Conservation (phyloP, 2,888 invertebrate genomes). For the Diplolepis rosae region DNA sequence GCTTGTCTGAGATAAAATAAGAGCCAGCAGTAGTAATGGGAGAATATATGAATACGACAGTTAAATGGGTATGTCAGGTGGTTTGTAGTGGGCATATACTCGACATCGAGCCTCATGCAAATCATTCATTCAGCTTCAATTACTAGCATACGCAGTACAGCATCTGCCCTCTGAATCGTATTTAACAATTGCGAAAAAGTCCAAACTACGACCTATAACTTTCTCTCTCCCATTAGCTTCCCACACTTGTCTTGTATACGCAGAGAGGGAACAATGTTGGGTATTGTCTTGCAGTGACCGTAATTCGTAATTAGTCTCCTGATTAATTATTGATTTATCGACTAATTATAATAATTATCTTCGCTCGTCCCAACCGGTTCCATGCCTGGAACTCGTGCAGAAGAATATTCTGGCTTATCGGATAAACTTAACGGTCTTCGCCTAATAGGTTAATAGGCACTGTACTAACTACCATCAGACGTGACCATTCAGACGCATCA, state of each 20-base stretch:
- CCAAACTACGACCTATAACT: constrained; percentile 56
- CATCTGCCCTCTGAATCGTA: constrained; percentile 23
- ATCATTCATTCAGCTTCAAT: constrained; percentile 27
- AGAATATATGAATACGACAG: constrained; percentile 23
- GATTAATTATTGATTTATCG: constrained; percentile 72
- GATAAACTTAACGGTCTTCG: constrained; percentile 27
- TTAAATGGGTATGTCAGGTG: constrained; percentile 18
- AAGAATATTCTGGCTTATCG: constrained; percentile 11
- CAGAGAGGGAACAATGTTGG: constrained; percentile 59
- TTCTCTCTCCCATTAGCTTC: constrained; percentile 67
- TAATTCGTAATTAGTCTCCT: constrained; percentile 70
- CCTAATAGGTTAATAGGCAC: constrained; percentile 30
- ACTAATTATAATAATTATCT: constrained; percentile 68
- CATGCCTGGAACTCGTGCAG: constrained; percentile 16
- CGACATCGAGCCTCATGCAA: constrained; percentile 23
- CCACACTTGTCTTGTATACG: constrained; percentile 63
- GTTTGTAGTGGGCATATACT: constrained; percentile 3
- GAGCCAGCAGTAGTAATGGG: constrained; percentile 18
- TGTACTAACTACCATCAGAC: constrained; percentile 11
- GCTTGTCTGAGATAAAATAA: constrained; percentile 2
- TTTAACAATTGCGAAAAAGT: constrained; percentile 37
- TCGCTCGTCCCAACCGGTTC: constrained; percentile 4
- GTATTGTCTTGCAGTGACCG: constrained; percentile 63
- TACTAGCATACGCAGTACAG: constrained; percentile 19
- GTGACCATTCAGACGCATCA: neutral